Base-by-base conservation (phyloP, 2,113 vertebrate genomes). In the Motacilla tschutschensis region DNA sequence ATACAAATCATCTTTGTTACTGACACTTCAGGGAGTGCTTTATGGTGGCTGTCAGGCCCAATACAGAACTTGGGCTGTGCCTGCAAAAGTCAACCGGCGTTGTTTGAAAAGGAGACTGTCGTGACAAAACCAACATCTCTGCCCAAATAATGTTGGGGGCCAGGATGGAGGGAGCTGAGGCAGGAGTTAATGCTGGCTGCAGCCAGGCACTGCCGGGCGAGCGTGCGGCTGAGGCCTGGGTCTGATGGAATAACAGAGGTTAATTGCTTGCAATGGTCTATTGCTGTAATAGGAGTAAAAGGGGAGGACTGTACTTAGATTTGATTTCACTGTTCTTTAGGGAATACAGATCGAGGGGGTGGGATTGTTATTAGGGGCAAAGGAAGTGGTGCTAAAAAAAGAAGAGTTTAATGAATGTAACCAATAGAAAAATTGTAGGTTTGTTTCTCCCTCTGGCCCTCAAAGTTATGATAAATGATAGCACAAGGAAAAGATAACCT, bases 381-480 rank as follows among this genome's bases (percentile, higher is more conserved):
- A 90, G 94, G 96, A 96, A 97, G 95, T 93, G 57, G 87, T 95
- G 88, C 79, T 82, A 94, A 96, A 96, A 90, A 95, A 94, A 95
- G 93, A 96, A 90, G 90, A 80, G 89, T 93, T 95, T 97, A 96
- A 94, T 97, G 96, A 97, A 97, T 95, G 96, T 93, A 94, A 95
- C 96, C 95, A 96, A 96, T 95, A 96, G 97, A 97, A 97, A 96
- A 96, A 97, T 90, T 93, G 94, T 95, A 93, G 95, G 95, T 94
- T 96, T 97, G 94, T 97, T 96, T 96, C 96, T 96, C 96, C 96
- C 95, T 83, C 95, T 94, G 92, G 96, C 96, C 96, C 96, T 97
- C 96, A 95, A 97, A 98, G 97, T 98, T 97, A 98, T 99, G 98
- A 99, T 99, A 98, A 98, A 99, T 98, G 98, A 98, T 99, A 99